Evolutionary conservation across 2,113 vertebrate genomes (phyloP).

Genomic region (Dipodomys stephensi): DNA sequence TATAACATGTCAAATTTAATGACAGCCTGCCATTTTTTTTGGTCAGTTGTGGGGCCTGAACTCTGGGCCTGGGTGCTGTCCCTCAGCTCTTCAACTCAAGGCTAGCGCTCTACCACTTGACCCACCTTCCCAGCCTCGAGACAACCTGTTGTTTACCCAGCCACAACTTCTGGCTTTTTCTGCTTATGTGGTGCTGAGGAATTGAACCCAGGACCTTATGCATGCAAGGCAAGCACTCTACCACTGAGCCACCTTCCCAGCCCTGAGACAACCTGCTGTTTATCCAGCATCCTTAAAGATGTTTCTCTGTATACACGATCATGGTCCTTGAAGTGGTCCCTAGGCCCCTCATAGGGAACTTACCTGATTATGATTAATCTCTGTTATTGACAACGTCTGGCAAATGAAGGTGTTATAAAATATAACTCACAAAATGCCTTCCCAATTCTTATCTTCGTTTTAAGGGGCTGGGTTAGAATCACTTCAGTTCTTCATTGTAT

Average conservation of each 20-base stretch:
- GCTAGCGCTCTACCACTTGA: too few relatives aligned
- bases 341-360: not conserved
- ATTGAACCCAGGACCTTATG: too few relatives aligned
- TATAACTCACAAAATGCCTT: not conserved
- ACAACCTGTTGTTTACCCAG: too few relatives aligned
- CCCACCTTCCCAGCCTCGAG: too few relatives aligned
- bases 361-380: not conserved
- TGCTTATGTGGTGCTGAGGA: too few relatives aligned
- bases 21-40: not conserved
- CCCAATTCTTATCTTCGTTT: not conserved
- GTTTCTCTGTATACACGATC: not conserved
- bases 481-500: not conserved
- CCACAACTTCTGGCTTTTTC: too few relatives aligned
- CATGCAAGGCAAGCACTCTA: too few relatives aligned
- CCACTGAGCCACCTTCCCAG: too few relatives aligned
- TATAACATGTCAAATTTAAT: not conserved
- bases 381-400: not conserved
- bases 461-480: not conserved
- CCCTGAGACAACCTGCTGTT: not conserved
- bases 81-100: too few relatives aligned
- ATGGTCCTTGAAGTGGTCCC: not conserved
- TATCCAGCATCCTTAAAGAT: not conserved
- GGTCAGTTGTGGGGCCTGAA: too few relatives aligned
- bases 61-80: too few relatives aligned
- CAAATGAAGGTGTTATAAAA: not conserved